A percentile compares a stretch with the other conserved stretches of the same genome.
Evolutionary conservation across 2,888 invertebrate species (phyloP).

Genomic region (Sepiola atlantica): DNA sequence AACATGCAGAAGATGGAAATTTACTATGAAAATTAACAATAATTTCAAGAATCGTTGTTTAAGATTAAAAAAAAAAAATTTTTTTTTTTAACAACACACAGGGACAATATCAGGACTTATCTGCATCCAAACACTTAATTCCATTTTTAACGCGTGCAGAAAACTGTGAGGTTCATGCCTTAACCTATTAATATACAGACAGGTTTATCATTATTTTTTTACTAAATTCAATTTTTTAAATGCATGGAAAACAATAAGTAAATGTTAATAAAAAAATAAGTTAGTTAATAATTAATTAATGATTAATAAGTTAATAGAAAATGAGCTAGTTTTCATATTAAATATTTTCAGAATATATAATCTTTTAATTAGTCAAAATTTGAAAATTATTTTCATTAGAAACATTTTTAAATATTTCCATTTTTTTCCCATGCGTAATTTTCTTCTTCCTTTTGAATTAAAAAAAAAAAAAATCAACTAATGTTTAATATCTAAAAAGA

Average conservation of each 20-base stretch:
- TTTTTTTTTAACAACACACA: neutral
- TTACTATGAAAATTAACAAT: neutral
- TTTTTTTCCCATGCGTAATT: neutral
- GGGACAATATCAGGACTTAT: neutral
- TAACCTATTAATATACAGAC: neutral
- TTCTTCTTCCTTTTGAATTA: too few species aligned
- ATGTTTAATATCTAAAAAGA: too few species aligned
- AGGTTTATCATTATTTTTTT: neutral
- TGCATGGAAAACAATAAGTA: neutral
- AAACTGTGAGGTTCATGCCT: neutral
- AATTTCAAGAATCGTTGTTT: neutral
- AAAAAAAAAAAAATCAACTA: too few species aligned
- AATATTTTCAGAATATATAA: neutral
- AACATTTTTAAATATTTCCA: neutral
- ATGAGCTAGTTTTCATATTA: too few species aligned
- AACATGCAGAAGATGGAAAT: neutral
- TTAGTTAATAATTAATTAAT: neutral
- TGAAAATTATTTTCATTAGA: neutral
- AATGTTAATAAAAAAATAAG: neutral
- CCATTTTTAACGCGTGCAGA: neutral
- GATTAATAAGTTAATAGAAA: too few species aligned
- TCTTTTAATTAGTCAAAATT: neutral
- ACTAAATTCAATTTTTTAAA: neutral
- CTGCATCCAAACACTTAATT: neutral
- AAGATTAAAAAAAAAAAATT: neutral